Evolutionary conservation across 2,113 vertebrate species (phyloP).

Genomic region (Dipodomys spectabilis): DNA sequence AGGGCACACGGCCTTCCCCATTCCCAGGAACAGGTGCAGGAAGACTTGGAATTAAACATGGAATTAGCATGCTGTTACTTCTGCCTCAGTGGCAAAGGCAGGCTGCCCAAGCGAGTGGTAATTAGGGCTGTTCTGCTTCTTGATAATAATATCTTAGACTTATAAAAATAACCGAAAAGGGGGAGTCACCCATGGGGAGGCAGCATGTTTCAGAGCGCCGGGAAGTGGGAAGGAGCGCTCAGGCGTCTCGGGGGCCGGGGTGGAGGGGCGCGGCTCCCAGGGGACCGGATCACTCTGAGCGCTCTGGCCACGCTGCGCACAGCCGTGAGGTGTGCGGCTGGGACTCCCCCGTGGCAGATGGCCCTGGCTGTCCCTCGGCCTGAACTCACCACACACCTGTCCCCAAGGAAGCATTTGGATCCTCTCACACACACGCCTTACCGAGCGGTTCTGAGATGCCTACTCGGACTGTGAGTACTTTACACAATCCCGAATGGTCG

Average conservation of each 20-base stretch:
- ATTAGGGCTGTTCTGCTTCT: not conserved
- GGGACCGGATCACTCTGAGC: not conserved
- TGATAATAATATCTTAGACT: constrained; percentile 32
- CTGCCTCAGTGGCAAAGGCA: constrained; percentile 45
- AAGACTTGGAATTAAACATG: constrained; percentile 51
- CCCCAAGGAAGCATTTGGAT: constrained; percentile 68
- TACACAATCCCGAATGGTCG: not conserved
- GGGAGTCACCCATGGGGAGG: not conserved
- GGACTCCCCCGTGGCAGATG: constrained; percentile 80
- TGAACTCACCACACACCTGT: constrained; percentile 31
- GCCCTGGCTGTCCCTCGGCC: constrained; percentile 63
- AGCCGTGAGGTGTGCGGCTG: constrained; percentile 68
- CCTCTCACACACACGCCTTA: constrained; percentile 46
- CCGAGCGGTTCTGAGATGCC: constrained; percentile 52
- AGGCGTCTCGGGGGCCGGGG: not conserved
- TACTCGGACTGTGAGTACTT: too few relatives aligned
- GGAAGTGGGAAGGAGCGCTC: not conserved
- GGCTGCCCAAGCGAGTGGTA: constrained; percentile 18
- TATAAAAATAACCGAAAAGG: constrained; percentile 20
- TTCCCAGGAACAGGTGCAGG: constrained; percentile 19
- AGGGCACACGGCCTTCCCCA: not conserved
- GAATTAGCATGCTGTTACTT: constrained; percentile 44
- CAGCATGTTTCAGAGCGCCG: not conserved
- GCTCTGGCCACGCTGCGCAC: constrained; percentile 41
- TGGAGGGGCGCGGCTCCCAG: not conserved